Evolutionary conservation across 1,140 invertebrate species (phyloP).

Genomic region (Temnothorax nylanderi): DNA sequence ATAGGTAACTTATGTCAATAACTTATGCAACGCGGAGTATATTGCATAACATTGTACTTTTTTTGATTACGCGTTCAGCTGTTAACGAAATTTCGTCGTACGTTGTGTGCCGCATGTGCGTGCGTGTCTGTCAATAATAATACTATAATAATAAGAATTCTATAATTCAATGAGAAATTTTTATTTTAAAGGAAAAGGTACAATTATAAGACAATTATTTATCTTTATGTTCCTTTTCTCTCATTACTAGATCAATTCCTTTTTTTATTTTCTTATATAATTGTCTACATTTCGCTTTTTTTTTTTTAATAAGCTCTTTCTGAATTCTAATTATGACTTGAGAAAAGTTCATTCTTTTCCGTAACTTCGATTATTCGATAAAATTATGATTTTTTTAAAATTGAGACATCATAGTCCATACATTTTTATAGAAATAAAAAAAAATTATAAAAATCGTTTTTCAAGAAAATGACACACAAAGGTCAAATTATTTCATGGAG

Average conservation of each 20-base stretch:
- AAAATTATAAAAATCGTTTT: no score
- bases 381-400: not conserved
- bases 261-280: not conserved
- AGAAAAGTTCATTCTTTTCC: no score
- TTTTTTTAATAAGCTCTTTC: not conserved
- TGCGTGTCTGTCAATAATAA: not conserved
- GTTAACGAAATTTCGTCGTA: not conserved
- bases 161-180: not conserved
- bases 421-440: no score
- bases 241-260: not conserved
- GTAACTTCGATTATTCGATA: not conserved
- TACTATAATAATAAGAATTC: not conserved
- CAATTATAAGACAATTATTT: not conserved
- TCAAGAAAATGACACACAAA: no score
- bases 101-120: not conserved
- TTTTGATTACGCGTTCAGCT: not conserved
- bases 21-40: not conserved
- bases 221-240: not conserved
- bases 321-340: not conserved
- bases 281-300: not conserved
- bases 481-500: no score
- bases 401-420: no score
- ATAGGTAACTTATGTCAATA: constrained; percentile 63
- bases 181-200: not conserved
- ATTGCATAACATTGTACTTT: constrained; percentile 8